Evolutionary conservation across 2,797 vertebrate genomes (phyloP).

Genomic region (Anguilla obscura): DNA sequence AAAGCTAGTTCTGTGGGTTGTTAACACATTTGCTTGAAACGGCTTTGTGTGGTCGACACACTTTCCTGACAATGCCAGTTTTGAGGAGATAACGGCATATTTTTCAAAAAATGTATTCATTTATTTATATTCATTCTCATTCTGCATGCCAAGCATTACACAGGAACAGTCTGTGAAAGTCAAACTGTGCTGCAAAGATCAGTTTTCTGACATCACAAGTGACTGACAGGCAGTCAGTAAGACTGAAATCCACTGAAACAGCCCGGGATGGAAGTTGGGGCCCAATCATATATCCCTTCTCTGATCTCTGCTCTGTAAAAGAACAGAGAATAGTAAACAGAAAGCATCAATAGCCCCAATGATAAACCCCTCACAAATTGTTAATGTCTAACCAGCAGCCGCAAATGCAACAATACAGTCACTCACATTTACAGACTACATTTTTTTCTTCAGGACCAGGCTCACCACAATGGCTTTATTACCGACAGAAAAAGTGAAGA

Average conservation of each 20-base stretch:
- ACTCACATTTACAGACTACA: background rate
- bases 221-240: background rate
- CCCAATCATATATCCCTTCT: background rate
- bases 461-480: background rate
- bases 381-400: background rate
- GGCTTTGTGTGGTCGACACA: background rate
- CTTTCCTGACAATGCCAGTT: background rate
- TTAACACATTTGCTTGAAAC: background rate
- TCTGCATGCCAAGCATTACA: background rate
- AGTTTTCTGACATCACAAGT: background rate
- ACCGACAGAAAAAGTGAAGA: background rate
- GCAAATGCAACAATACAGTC: background rate
- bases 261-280: background rate
- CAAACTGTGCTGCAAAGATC: conserved; percentile 9
- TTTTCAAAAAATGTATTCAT: background rate
- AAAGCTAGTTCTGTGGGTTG: background rate
- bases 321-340: background rate
- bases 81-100: background rate
- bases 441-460: background rate
- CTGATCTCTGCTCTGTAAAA: background rate
- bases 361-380: background rate
- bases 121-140: background rate
- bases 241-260: background rate
- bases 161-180: background rate
- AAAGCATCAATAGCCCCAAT: background rate